Base-by-base conservation (phyloP, 2,797 vertebrate genomes). In the Valencia hispanica region DNA sequence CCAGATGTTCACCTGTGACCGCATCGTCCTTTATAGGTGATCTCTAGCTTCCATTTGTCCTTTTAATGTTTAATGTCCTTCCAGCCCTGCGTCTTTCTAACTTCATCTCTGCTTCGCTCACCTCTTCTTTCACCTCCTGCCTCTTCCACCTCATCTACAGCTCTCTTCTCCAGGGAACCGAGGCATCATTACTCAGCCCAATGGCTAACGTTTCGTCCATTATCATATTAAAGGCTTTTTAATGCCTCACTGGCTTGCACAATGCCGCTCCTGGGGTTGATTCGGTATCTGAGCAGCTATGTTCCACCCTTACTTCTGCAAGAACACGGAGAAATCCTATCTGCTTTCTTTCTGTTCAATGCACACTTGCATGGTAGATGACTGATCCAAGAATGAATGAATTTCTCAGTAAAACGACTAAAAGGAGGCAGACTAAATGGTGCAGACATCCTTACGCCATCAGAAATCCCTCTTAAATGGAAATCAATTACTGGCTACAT, bases 151-250 rank as follows among this genome's bases (percentile, higher is more conserved):
- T 90, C 93, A 79, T 91, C 87, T 82, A 84, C 65, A 72, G 75
- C 83, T 84, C 77, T 85, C 84, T 77, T 77, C 92, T 91, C 90
- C 72, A 47, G 88, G 89, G 94, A 91, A 80, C 86, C 70, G 85
- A 89, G 82, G 87, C 89, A 83, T 93, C 91, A 88, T 91, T 92
- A 92, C 91, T 91, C 87, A 84, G 74, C 43, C 79, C 32, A 73
- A 79, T 45, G 70, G 80, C 83, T 89, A 91, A 91, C 85, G 87
- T 89, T 90, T 90, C 83, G 89, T 80, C 88, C 84, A 93, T 93
- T 94, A 95, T 94, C 93, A 94, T 94, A 94, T 94, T 94, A 94
- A 94, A 92, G 89, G 88, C 89, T 91, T 91, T 94, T 94, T 93
- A 94, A 93, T 88, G 90, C 89, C 85, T 93, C 77, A 36, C 87